Evolutionary conservation across 1,140 invertebrate species (phyloP).

Genomic region (Drosophila ohnishii): DNA sequence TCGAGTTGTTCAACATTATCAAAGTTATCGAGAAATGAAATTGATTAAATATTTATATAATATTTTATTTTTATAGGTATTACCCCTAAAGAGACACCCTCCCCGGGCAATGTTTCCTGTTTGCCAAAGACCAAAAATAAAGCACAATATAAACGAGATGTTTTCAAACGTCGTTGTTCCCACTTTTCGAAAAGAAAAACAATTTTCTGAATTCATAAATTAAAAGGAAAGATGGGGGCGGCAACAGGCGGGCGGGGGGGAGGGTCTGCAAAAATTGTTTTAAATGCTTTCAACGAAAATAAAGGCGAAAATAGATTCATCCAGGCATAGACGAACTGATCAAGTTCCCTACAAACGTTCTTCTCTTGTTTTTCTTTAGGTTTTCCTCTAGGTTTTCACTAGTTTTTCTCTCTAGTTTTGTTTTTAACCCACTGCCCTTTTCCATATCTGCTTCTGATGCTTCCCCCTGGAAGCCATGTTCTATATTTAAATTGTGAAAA

Average conservation of each 20-base stretch:
- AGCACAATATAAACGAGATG: slow-evolving; percentile 38
- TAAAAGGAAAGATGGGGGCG: slow-evolving; percentile 15
- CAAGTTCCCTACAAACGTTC: slow-evolving; percentile 33
- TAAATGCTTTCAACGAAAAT: slow-evolving; percentile 35
- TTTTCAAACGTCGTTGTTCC: slow-evolving; percentile 28
- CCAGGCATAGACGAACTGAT: slow-evolving; percentile 50
- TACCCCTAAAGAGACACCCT: not conserved
- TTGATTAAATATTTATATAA: not conserved
- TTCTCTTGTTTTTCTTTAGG: not conserved
- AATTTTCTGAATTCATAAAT: slow-evolving; percentile 52
- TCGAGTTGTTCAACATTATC: no score
- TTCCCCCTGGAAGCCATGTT: slow-evolving; percentile 38
- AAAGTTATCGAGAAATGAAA: not conserved
- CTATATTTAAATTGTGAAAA: slow-evolving; percentile 65
- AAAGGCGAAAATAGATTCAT: slow-evolving; percentile 36
- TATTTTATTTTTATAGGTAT: not conserved
- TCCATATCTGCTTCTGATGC: slow-evolving; percentile 1
- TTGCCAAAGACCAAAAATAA: slow-evolving; percentile 67
- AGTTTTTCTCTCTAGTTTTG: no score
- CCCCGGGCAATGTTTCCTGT: slow-evolving; percentile 61
- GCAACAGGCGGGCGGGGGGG: not conserved
- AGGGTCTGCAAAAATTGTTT: slow-evolving; percentile 29
- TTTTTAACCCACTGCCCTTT: slow-evolving; percentile 38
- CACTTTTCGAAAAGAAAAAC: slow-evolving; percentile 24
- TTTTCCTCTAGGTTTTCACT: not conserved